These are phyloP conservation scores for Barnardius zonarius DNA, from an alignment of 2,113 vertebrate genomes.

Conservation along the genomic window DNA sequence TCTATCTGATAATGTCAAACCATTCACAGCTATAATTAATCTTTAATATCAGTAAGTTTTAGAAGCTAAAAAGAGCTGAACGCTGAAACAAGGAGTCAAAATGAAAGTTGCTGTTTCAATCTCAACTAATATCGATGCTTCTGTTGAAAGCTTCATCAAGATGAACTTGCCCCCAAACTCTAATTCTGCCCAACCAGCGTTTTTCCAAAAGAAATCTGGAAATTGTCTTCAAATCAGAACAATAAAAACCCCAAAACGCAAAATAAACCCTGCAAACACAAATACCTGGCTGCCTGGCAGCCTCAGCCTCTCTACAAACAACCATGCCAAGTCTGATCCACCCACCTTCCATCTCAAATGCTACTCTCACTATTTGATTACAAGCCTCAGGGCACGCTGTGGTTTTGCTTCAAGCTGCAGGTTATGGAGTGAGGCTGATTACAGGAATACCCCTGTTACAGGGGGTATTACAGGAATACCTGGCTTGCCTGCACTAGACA, in stretches of 20 bases:
- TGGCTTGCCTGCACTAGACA: not conserved
- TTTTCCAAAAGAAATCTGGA: not conserved
- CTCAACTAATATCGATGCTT: not conserved
- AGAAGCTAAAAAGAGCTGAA: slow-evolving; percentile 17
- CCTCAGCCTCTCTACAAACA: slow-evolving; percentile 21
- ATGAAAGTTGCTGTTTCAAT: slow-evolving; percentile 48
- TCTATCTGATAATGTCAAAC: slow-evolving; percentile 44
- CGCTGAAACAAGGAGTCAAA: slow-evolving; percentile 46
- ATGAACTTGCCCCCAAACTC: slow-evolving; percentile 14
- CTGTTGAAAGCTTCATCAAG: slow-evolving; percentile 19
- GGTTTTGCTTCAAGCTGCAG: not conserved
- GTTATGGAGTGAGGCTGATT: not conserved
- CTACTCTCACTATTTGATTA: not conserved
- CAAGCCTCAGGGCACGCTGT: not conserved
- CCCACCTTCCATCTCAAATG: not conserved
- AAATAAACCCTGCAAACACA: not conserved
- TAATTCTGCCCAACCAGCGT: slow-evolving; percentile 1
- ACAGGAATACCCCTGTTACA: slow-evolving; percentile 5
- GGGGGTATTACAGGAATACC: not conserved
- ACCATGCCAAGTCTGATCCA: not conserved
- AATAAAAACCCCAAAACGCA: not conserved
- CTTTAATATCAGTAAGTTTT: slow-evolving; percentile 40
- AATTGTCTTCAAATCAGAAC: not conserved
- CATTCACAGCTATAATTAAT: slow-evolving; percentile 55
- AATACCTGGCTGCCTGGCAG: not conserved